Evolutionary conservation across 2,888 invertebrate genomes (phyloP).

Genomic region (Nomada fucata): DNA sequence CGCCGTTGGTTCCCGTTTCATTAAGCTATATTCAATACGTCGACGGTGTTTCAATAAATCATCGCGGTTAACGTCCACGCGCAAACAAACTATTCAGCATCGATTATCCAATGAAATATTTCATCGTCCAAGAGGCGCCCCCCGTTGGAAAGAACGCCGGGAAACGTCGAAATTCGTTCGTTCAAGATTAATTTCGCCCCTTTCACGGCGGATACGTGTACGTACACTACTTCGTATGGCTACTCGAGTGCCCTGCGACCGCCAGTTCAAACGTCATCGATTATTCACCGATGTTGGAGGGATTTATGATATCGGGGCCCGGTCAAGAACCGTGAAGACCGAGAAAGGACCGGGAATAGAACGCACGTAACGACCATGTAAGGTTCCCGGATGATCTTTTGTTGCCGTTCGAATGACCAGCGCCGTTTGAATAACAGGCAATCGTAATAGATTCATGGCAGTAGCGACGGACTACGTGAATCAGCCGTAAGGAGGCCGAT

Average conservation of each 20-base stretch:
- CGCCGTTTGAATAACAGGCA: conserved; percentile 20
- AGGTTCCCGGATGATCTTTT: conserved; percentile 37
- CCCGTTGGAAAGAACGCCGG: not conserved
- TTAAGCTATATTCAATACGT: conserved; percentile 22
- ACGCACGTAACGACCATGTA: conserved; percentile 38
- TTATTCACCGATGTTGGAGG: conserved; percentile 38
- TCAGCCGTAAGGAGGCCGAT: conserved; percentile 45
- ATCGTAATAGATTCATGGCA: conserved; percentile 49
- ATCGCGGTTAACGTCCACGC: not conserved
- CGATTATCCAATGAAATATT: conserved; percentile 8
- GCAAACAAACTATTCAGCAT: conserved; percentile 9
- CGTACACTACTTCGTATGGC: not conserved
- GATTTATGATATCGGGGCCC: conserved; percentile 30
- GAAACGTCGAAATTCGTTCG: conserved; percentile 3
- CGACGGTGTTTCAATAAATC: not conserved
- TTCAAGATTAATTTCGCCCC: conserved; percentile 16
- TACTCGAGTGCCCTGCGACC: not conserved
- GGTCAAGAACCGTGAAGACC: conserved; percentile 18
- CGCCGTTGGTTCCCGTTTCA: conserved; percentile 30
- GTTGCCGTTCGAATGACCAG: conserved; percentile 32
- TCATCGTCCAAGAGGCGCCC: not conserved
- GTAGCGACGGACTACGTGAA: conserved; percentile 48
- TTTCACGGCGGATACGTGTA: not conserved
- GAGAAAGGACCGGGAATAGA: conserved; percentile 10
- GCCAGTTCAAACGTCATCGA: conserved; percentile 43